A percentile compares a stretch with the other conserved stretches of the same genome.
Evolutionary conservation across 2,797 vertebrate genomes (phyloP).

Genomic region (Xiphorhynchus erythropygius): DNA sequence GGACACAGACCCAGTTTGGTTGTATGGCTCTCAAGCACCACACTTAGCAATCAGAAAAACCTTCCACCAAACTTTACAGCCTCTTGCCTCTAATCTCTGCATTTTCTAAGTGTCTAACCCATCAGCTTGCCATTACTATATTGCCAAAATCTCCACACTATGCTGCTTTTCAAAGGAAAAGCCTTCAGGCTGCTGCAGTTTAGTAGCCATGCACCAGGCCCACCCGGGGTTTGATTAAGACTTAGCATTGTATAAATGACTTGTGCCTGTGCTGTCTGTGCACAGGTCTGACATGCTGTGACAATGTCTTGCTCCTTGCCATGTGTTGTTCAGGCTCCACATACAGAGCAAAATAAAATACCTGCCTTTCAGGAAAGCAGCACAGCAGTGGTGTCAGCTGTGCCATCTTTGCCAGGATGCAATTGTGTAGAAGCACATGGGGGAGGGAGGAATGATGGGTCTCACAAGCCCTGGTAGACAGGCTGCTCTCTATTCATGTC

Average conservation of each 20-base stretch:
- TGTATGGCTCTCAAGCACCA: not conserved
- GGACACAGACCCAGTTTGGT: not conserved
- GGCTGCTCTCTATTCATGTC: not conserved
- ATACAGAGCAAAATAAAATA: not conserved
- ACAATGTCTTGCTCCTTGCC: not conserved
- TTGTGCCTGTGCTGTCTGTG: not conserved
- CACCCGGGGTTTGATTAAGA: not conserved
- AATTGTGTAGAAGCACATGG: not conserved
- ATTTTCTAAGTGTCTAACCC: not conserved
- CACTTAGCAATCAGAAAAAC: not conserved
- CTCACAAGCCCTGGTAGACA: not conserved
- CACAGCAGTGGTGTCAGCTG: accelerated
- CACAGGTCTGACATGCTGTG: not conserved
- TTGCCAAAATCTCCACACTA: not conserved
- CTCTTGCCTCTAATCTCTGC: not conserved
- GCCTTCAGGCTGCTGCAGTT: not conserved
- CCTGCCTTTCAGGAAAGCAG: not conserved
- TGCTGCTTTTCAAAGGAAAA: not conserved
- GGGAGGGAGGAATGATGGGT: not conserved
- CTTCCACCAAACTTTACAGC: not conserved
- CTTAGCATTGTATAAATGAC: not conserved
- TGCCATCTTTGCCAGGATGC: not conserved
- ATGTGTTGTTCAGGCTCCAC: not conserved
- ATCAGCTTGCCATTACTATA: not conserved
- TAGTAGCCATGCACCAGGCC: not conserved